Base-by-base conservation (phyloP, 2,888 invertebrate genomes). In the Campoplex nolae region DNA sequence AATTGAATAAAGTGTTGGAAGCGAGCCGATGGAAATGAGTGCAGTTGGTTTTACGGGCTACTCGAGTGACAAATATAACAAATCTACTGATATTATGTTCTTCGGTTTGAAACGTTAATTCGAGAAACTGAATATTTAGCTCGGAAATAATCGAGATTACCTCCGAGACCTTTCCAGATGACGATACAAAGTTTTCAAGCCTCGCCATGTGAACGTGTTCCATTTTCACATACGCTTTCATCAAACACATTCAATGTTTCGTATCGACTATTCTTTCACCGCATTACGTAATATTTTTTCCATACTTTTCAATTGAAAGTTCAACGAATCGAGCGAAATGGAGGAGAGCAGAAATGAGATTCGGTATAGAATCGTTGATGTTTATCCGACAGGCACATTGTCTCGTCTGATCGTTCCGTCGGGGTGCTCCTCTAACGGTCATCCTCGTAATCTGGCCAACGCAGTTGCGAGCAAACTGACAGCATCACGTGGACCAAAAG, bases 361-460 rank as follows among this genome's bases (percentile, higher is more conserved):
- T 62, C 70, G 38, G 32, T 82, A 23, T 23, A 62, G 51, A 78
- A 82, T 85, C 58, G 79, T 68, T 75, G 79, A 71, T 83, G 83
- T 76, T 76, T 83, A 83, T 65, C 56, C 75, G 54, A 79, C 28
- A 28, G 70, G 78, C 65, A 76, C 86, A 86, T 86, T 86, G 86
- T 76, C 70, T 70, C 54, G 48, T 78, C 70, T 83, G 83, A 86
- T 83, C 76, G 79, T 83, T 80, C 79, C 77, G 70, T 70, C 71
- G n/a, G 81, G 45, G 35, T 32, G 71, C 65, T 78, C 28, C 58
- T 88, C 81, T 48, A 71, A 75, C 74, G 76, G 58, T 75, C 78
- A 68, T 85, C 82, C 90, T 86, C 88, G 91, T 88, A 91, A 91
- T 91, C 89, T 83, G 71, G 83, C 83, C 28, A 71, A 78, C 78